A percentile compares a stretch with the other conserved stretches of the same genome.
phyloP scores from a whole-genome alignment of 2,113 vertebrate species.

The Mormyrus lacerda region DNA sequence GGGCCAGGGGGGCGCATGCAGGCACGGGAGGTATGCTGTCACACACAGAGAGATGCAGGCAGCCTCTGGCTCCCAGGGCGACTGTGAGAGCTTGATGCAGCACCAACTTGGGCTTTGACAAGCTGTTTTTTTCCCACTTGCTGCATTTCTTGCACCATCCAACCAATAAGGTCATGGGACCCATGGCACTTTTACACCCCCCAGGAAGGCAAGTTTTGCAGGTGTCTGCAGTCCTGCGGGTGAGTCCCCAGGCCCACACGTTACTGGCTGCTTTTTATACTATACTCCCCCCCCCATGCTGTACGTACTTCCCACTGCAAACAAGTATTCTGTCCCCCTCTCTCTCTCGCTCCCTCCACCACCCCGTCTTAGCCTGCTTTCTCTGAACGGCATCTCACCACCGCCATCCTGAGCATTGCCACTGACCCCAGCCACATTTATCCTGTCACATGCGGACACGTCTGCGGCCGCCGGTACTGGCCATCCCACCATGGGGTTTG shows the following conservation, averaged over 20 bases:
- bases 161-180: too few species aligned
- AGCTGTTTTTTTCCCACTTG: background rate
- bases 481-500: background rate
- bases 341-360: background rate
- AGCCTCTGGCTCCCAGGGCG: background rate
- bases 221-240: background rate
- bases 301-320: slow-evolving; percentile 5
- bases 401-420: background rate
- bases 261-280: slow-evolving; percentile 32
- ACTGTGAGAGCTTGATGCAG: background rate
- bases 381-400: background rate
- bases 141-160: background rate
- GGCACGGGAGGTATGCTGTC: background rate
- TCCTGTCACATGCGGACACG: too few species aligned
- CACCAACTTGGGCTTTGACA: background rate
- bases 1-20: background rate
- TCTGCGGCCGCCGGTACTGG: too few species aligned
- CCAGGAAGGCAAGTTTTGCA: slow-evolving; percentile 16
- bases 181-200: too few species aligned
- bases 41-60: background rate
- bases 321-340: background rate
- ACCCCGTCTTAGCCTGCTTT: background rate
- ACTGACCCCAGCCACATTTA: too few species aligned
- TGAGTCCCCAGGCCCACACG: slow-evolving; percentile 16
- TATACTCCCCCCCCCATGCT: slow-evolving; percentile 13